Evolutionary conservation across 2,888 invertebrate genomes (phyloP).

Genomic region (Lordiphosa fenestrarum): DNA sequence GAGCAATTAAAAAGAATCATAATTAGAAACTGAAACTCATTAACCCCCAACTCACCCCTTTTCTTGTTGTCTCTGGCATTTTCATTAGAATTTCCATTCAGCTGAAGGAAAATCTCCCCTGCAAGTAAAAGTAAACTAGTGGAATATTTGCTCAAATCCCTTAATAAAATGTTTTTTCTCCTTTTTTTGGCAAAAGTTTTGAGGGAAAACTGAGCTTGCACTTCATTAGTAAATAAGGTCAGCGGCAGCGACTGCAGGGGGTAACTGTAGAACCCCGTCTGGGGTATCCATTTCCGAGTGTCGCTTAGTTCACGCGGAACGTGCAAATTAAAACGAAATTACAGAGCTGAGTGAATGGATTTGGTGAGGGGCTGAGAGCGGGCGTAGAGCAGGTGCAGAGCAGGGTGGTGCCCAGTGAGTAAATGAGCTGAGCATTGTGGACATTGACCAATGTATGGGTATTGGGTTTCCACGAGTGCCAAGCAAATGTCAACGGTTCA

Average conservation of each 20-base stretch:
- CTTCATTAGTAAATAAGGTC: slow-evolving; percentile 44
- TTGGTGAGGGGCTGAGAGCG: background rate
- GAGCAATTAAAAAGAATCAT: slow-evolving; percentile 27
- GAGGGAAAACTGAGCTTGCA: slow-evolving; percentile 37
- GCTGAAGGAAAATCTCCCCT: background rate
- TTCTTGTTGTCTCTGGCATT: slow-evolving; percentile 10
- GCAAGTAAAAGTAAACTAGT: background rate
- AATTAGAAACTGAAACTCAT: slow-evolving; percentile 30
- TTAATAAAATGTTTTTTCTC: slow-evolving; percentile 48
- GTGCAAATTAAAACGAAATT: slow-evolving; percentile 64
- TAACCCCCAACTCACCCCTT: slow-evolving; percentile 10
- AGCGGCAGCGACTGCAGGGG: slow-evolving; percentile 7
- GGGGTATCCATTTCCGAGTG: slow-evolving; percentile 50
- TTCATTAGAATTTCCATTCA: slow-evolving; percentile 6
- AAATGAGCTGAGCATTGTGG: slow-evolving; percentile 27
- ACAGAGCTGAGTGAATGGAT: slow-evolving; percentile 48
- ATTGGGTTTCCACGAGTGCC: slow-evolving; percentile 54
- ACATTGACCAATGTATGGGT: slow-evolving; percentile 24
- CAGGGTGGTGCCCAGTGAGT: slow-evolving; percentile 29
- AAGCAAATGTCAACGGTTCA: slow-evolving; percentile 37
- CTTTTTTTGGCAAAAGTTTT: slow-evolving; percentile 4
- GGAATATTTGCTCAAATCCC: slow-evolving; percentile 55
- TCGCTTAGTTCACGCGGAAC: slow-evolving; percentile 57
- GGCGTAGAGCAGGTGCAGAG: background rate
- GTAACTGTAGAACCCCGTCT: slow-evolving; percentile 22